Evolutionary conservation across 2,113 vertebrate species (phyloP), one percentile per base, ranked within the genome.

Genomic region (Sorex fumeus): DNA sequence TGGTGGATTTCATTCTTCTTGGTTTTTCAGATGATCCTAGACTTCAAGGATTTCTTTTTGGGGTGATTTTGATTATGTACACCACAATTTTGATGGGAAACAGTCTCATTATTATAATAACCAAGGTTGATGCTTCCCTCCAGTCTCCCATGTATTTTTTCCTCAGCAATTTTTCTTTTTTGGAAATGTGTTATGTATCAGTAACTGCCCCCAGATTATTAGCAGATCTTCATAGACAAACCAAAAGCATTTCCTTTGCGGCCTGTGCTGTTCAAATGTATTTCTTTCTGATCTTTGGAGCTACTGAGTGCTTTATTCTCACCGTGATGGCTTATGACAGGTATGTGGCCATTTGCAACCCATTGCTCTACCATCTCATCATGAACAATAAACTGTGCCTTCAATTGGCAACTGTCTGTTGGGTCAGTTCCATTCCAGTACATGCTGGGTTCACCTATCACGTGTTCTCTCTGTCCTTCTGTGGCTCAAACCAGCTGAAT

Each of bases 141-240:
- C 84, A 30, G 1, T 96, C 34, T 0, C 96, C 94, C 1, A 96
- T 96, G 94, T 96, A 97, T n/a, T 96, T 91, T 92, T 95, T 95
- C 21, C 84, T 97, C 15, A 23, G 89, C 11, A 96, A 97, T n/a
- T 95, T 97, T 87, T 96, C 96, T 19, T 96, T 70, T 18, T 81
- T 94, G 13, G 96, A 96, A 92, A 95, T 96, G 32, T 94, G 93
- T 66, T 95, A 93, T 19, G 87, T 82, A 2, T 93, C 92, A 6
- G 84, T 94, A 16, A 95, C 76, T 47, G 13, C 91, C 1, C 96
- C 96, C 40, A 96, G 89, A 62, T 88, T 96, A 64, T 47, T 97
- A 81, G n/a, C 16, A 88, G 91, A 94, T 79, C 87, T 96, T 27
- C 78, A 45, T 25, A 89, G 50, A 84, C 62, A 83, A 84, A 86